Percentiles rank a stretch among this genome's conserved stretches.
phyloP scores from a whole-genome alignment of 1,140 invertebrate genomes.

The Aphis gossypii region DNA sequence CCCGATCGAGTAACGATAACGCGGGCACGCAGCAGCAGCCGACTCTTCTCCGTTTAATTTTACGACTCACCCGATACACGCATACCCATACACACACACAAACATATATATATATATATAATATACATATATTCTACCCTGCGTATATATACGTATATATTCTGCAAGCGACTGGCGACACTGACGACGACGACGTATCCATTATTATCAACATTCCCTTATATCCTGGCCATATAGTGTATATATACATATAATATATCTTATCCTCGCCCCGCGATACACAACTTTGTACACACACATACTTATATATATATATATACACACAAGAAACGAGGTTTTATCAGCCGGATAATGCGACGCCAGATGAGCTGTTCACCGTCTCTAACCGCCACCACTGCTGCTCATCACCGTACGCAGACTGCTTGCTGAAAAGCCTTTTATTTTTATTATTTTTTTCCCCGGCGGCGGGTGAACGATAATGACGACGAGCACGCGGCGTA shows the following conservation, averaged over 20 bases:
- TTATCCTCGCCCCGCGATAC: not conserved
- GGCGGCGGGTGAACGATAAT: not conserved
- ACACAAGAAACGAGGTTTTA: slow-evolving; percentile 2
- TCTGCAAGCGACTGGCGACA: slow-evolving; percentile 46
- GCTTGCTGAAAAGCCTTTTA: not conserved
- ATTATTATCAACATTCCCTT: slow-evolving; percentile 35
- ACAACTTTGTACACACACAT: not conserved
- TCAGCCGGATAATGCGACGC: slow-evolving; percentile 26
- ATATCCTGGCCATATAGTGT: not conserved
- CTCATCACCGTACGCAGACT: not conserved
- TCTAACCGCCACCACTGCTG: not conserved
- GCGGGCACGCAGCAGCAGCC: not conserved
- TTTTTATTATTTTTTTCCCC: slow-evolving; percentile 2
- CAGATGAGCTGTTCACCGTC: slow-evolving; percentile 5
- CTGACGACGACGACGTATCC: slow-evolving; percentile 51
- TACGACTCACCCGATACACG: slow-evolving; percentile 15
- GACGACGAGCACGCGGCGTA: not conserved
- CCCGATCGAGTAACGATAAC: slow-evolving; percentile 57
- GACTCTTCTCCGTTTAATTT: slow-evolving; percentile 55
- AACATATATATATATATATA: not conserved
- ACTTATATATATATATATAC: not conserved
- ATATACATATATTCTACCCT: not conserved
- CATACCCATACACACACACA: not conserved
- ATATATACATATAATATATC: not conserved
- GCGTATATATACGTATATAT: not conserved